phyloP scores from a whole-genome alignment of 2,888 invertebrate species.

The Ceriagrion tenellum region DNA sequence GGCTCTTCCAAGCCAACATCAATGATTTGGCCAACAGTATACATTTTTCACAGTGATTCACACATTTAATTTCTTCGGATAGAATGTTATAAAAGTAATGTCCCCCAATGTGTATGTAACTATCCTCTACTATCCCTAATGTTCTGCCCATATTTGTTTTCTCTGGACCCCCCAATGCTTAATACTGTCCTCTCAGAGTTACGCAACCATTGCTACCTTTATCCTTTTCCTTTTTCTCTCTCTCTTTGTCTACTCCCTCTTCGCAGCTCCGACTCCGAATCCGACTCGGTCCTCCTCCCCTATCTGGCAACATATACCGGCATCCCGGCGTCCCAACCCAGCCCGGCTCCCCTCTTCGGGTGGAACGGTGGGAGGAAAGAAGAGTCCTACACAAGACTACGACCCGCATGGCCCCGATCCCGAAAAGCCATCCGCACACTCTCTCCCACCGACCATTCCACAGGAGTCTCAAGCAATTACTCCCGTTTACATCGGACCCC shows the following conservation, averaged over 20 bases:
- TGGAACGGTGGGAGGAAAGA: not conserved
- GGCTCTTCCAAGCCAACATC: too few relatives aligned
- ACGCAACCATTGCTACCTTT: too few relatives aligned
- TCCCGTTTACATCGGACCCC: constrained; percentile 59
- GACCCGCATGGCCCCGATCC: constrained; percentile 47
- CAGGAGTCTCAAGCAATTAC: constrained; percentile 24
- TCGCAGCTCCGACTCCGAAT: not conserved
- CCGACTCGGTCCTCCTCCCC: not conserved
- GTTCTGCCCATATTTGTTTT: not conserved
- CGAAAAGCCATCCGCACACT: constrained; percentile 53
- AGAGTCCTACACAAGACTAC: constrained; percentile 32
- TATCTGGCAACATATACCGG: not conserved
- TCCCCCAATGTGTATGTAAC: too few relatives aligned
- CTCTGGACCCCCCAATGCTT: not conserved
- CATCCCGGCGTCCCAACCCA: not conserved
- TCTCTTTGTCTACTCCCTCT: not conserved
- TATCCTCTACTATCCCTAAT: not conserved
- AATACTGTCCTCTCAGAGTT: too few relatives aligned
- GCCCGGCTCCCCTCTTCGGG: not conserved
- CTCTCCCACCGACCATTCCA: not conserved
- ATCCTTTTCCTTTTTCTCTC: not conserved
- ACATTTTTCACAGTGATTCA: too few relatives aligned
- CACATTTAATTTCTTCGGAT: too few relatives aligned
- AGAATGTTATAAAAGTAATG: too few relatives aligned
- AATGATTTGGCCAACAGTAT: too few relatives aligned